A percentile compares a stretch with the other conserved stretches of the same genome.
These are phyloP conservation scores for Himalopsyche phryganea DNA, from an alignment of 1,140 invertebrate genomes.

Conservation along the genomic window DNA sequence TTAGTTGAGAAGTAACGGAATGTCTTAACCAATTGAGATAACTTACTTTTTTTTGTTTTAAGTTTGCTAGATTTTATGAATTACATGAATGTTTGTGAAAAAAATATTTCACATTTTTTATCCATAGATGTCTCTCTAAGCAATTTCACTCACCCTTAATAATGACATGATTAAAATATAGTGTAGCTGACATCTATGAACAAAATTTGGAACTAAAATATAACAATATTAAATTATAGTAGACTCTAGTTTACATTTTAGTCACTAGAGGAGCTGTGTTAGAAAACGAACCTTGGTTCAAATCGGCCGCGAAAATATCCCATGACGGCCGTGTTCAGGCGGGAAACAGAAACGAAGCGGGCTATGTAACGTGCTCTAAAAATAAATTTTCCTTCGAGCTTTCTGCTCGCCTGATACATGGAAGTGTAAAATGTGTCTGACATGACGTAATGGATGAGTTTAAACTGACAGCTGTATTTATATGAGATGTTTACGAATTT, in stretches of 20 bases:
- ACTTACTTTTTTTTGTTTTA: no score
- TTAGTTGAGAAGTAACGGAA: no score
- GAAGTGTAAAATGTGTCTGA: constrained; percentile 35
- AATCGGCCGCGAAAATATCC: constrained; percentile 24
- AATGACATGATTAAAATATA: no score
- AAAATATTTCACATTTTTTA: no score
- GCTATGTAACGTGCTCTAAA: neutral
- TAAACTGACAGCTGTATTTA: constrained; percentile 30
- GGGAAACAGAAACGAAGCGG: constrained; percentile 16
- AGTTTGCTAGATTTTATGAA: no score
- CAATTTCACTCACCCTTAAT: no score
- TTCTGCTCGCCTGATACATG: constrained; percentile 28
- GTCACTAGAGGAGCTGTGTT: constrained; percentile 4
- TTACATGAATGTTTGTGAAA: no score
- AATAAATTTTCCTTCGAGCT: constrained; percentile 3
- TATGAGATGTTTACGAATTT: no score
- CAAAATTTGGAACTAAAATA: no score
- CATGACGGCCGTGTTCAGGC: constrained; percentile 15
- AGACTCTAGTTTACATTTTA: neutral
- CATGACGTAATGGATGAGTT: constrained; percentile 35
- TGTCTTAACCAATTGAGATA: no score
- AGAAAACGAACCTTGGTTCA: neutral
- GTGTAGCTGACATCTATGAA: no score
- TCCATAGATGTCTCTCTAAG: no score
- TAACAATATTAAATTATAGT: neutral